Base-by-base conservation (phyloP, 1,140 invertebrate species). In the Drosophila micromelanica region DNA sequence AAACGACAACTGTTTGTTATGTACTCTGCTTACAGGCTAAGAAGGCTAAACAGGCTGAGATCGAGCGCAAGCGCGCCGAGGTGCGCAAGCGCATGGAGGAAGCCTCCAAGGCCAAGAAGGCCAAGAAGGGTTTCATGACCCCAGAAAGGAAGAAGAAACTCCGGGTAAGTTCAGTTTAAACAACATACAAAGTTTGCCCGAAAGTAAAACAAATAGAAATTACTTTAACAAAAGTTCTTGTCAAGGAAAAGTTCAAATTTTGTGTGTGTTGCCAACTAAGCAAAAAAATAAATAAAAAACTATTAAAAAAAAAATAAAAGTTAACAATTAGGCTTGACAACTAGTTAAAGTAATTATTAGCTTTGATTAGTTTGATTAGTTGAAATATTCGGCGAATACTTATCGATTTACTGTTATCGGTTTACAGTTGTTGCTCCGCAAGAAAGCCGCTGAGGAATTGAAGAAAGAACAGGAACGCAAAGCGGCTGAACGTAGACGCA, bases 391-490 rank as follows among this genome's bases (percentile, higher is more conserved):
- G 32, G 9, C 8, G 32, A 35, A 8, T 35, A 8, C 32, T 35
- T 35, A 35, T 7, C 12, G 38, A 40, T 40, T 9, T 13, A 13
- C 11, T n/a, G n/a, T n/a, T 45, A 9, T 37, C 6, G 5, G 7
- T n/a, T 38, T 20, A 27, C 92, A 97, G 96, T 95, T 99, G 94
- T 94, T 99, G 94, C 95, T 99, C 94, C 98, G 99, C 96, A 98
- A 99, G 94, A 99, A 99, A 95, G 99, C 99, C 92, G 98, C 99
- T 89, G 99, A 99, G 93, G 98, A 99, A 93, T 94, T 99, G 94
- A 99, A 99, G 94, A 99, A 99, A 93, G 98, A 99, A 94, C 98
- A 99, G 93, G 98, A 99, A 94, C 96, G 97, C 92, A 99, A 99
- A 94, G 98, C 98, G 35, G 97, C 98, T 77, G 98, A 99, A 93